Conservation (phyloP, 2,797 vertebrate genomes). For the Tapirus indicus region DNA sequence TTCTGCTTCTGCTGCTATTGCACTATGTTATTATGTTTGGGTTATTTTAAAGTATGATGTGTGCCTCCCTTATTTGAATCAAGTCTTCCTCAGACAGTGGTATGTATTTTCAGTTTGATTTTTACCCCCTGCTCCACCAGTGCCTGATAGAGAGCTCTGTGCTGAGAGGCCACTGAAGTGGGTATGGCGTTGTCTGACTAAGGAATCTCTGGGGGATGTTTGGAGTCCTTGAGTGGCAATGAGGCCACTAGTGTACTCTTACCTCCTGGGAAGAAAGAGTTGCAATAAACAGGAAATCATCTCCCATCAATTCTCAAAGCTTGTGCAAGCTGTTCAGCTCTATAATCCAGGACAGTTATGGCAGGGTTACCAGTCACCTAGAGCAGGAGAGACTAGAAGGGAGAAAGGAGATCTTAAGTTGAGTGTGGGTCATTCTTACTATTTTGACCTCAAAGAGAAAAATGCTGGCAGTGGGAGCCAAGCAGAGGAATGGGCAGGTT, state of each 20-base stretch:
- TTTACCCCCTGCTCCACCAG: not conserved
- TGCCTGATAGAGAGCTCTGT: not conserved
- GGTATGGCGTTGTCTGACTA: not conserved
- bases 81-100: not conserved
- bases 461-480: not conserved
- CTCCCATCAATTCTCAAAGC: not conserved
- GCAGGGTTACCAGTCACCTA: not conserved
- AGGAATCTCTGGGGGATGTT: not conserved
- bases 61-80: constrained; percentile 14
- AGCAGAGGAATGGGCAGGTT: not conserved
- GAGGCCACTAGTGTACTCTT: not conserved
- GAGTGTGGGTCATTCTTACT: not conserved
- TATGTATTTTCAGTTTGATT: not conserved
- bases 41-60: constrained; percentile 25
- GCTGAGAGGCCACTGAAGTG: not conserved
- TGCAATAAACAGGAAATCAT: not conserved
- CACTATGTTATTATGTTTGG: constrained; percentile 53
- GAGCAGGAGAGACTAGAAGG: not conserved
- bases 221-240: not conserved
- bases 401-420: not conserved
- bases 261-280: not conserved
- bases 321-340: not conserved
- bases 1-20: not conserved
- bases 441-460: not conserved
- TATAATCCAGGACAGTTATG: not conserved